Base-by-base conservation (phyloP, 2,113 vertebrate genomes). In the Choloepus hoffmanni region DNA sequence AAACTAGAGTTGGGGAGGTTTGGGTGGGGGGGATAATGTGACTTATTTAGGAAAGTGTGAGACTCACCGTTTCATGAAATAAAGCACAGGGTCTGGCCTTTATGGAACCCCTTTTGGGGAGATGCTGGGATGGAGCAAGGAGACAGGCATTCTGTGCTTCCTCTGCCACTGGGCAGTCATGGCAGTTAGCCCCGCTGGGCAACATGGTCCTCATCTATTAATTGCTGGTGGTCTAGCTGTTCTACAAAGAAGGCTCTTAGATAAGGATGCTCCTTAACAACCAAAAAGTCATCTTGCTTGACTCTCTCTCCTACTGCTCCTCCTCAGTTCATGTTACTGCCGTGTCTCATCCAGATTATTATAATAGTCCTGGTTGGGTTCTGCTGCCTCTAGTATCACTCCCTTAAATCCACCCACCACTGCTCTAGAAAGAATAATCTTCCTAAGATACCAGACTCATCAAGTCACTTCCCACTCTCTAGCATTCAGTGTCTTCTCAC, bases 31-130 rank as follows among this genome's bases (percentile, higher is more conserved):
- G n/a, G 85, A 62, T 84, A 55, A 55, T 85, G 72, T 90, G 60
- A 63, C 74, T 78, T 85, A 83, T 81, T 85, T 89, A 92, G 50
- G 26, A 40, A 92, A 88, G 24, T 55, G 9, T 77, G 60, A 95
- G 81, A 94, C 45, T 88, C 24, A 28, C 7, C 23, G 28, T 8
- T 48, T 86, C n/a, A 86, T 63, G 48, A 89, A 84, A 92, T 68
- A 36, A 87, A 82, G 67, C 28, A 36, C 36, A 67, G 40, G 14
- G 5, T 60, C 33, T 92, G 68, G 48, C 55, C 40, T 93, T 96
- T 21, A 85, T 55, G 16, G 40, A 85, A 60, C 15, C 10, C 48
- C 36, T 72, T 88, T 4, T 50, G 2, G 28, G 26, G 2, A 28
- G 58, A 18, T 2, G 0, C 26, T 14, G 30, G 10, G 50, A 72